Evolutionary conservation across 2,888 invertebrate genomes (phyloP).

Genomic region (Noctua janthina): DNA sequence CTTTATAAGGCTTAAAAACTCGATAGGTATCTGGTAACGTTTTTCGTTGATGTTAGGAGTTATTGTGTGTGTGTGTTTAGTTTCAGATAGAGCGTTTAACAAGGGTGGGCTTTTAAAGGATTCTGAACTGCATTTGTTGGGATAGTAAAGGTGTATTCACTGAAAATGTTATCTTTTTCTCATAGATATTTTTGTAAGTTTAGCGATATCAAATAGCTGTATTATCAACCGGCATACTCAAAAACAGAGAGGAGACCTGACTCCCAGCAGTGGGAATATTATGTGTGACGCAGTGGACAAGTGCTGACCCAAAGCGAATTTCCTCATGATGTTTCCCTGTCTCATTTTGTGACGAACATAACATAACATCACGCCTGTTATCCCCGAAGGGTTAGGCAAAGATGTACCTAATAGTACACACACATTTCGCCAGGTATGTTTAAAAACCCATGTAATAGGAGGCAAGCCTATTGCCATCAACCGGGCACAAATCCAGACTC

Average conservation of each 20-base stretch:
- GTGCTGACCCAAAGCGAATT: background rate
- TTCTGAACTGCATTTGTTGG: background rate
- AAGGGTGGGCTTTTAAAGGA: background rate
- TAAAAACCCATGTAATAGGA: background rate
- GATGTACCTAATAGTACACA: background rate
- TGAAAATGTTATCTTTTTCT: background rate
- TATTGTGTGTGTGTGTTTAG: conserved; percentile 28
- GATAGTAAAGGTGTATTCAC: too few relatives aligned
- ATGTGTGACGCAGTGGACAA: background rate
- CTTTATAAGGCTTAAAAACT: conserved; percentile 67
- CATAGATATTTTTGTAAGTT: background rate
- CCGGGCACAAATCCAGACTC: background rate
- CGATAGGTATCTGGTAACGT: conserved; percentile 51
- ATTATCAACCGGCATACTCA: background rate
- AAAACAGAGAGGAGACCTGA: background rate
- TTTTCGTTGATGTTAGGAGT: conserved; percentile 41
- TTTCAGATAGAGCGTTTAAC: background rate
- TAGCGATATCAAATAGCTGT: background rate
- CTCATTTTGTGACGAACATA: background rate
- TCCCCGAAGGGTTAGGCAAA: background rate
- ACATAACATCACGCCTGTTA: background rate
- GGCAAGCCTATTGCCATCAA: background rate
- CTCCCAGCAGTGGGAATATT: background rate
- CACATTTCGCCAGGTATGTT: background rate
- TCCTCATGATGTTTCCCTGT: background rate